phyloP scores from a whole-genome alignment of 2,888 invertebrate genomes.

The Theodoxus fluviatilis region DNA sequence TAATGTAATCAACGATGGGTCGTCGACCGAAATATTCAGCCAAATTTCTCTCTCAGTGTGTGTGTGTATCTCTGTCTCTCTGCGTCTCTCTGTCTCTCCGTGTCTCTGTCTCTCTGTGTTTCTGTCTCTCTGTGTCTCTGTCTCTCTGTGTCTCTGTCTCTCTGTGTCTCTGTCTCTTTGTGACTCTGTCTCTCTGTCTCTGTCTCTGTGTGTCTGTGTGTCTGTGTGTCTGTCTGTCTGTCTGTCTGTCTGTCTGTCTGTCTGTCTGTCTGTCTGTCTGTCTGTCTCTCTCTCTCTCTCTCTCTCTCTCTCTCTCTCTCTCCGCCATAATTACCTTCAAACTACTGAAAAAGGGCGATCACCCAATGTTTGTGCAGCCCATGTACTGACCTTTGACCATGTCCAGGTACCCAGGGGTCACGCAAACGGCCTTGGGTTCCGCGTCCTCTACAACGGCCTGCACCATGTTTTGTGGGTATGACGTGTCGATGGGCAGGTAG shows the following conservation, averaged over 20 bases:
- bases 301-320: too few relatives aligned
- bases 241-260: background rate
- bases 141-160: conserved; percentile 1
- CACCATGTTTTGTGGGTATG: conserved; percentile 62
- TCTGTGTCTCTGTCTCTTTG: conserved; percentile 1
- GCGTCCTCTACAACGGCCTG: conserved; percentile 64
- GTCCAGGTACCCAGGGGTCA: conserved; percentile 42
- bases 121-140: conserved; percentile 1
- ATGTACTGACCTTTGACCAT: conserved; percentile 27
- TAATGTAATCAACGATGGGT: too few relatives aligned
- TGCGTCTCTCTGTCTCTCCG: too few relatives aligned
- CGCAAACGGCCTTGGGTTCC: conserved; percentile 56
- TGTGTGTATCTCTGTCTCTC: too few relatives aligned
- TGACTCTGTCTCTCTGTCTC: background rate
- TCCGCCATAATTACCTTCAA: too few relatives aligned
- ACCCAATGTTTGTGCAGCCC: too few relatives aligned
- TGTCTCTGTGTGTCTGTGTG: conserved; percentile 1
- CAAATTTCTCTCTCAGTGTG: too few relatives aligned
- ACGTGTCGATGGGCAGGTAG: conserved; percentile 65
- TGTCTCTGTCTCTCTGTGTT: too few relatives aligned
- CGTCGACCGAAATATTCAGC: too few relatives aligned
- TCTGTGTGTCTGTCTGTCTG: conserved; percentile 1
- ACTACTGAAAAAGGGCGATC: background rate
- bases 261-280: background rate
- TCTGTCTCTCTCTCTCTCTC: background rate